Percentiles rank a stretch among this genome's conserved stretches.
Conservation (phyloP, 2,888 invertebrate species). For the Blastobasis lacticolella region DNA sequence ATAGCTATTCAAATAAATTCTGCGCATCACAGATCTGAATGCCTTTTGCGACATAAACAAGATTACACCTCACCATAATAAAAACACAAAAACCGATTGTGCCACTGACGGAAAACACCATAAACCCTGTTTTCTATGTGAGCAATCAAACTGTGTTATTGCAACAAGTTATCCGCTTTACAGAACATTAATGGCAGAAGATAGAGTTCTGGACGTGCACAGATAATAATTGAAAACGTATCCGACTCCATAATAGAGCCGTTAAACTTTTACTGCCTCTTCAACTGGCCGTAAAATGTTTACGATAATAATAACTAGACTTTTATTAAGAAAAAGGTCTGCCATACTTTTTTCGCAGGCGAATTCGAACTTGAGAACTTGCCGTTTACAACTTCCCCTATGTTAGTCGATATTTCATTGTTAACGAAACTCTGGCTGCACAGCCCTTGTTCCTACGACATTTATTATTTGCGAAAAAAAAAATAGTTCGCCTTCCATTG, state of each 20-base stretch:
- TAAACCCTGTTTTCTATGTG: background rate
- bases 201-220: too few relatives aligned
- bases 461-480: conserved; percentile 48
- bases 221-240: conserved; percentile 11
- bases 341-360: conserved; percentile 6
- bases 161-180: conserved; percentile 3
- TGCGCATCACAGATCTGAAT: too few relatives aligned
- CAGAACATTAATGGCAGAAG: conserved; percentile 1
- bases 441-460: conserved; percentile 37
- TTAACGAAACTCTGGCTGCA: conserved; percentile 29
- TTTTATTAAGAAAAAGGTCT: conserved; percentile 8
- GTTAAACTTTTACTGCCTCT: conserved; percentile 29
- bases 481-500: conserved; percentile 36
- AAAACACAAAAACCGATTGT: too few relatives aligned
- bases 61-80: too few relatives aligned
- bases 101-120: too few relatives aligned
- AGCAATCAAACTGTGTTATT: conserved; percentile 19
- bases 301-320: conserved; percentile 17
- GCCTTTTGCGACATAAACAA: too few relatives aligned
- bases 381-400: conserved; percentile 9
- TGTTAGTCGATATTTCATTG: conserved; percentile 29
- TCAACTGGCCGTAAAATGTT: conserved; percentile 19
- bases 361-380: conserved; percentile 7
- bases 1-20: too few relatives aligned
- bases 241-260: conserved; percentile 29